Percentiles rank a stretch among this genome's conserved stretches.
Conservation (phyloP, 2,888 invertebrate genomes). For the Synergus umbraculus region DNA sequence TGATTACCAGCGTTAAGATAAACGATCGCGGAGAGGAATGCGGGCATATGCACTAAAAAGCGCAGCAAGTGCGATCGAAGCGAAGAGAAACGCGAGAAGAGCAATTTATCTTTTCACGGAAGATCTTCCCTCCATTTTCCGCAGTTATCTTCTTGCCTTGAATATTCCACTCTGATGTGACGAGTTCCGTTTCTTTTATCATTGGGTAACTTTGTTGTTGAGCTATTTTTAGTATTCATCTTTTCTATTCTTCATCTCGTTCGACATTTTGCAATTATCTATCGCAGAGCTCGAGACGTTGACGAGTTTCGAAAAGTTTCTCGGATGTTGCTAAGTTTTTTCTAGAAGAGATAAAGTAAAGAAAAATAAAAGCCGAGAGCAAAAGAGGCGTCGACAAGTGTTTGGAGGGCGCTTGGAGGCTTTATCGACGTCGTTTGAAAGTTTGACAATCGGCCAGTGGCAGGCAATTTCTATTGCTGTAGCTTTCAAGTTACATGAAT, state of each 20-base stretch:
- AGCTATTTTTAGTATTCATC: background rate
- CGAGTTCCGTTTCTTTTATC: slow-evolving; percentile 2
- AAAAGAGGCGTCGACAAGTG: slow-evolving; percentile 5
- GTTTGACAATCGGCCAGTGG: slow-evolving; percentile 15
- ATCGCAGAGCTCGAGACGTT: background rate
- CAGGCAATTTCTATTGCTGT: slow-evolving; percentile 2
- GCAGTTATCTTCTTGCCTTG: slow-evolving; percentile 14
- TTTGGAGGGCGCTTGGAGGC: background rate
- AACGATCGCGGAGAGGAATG: slow-evolving; percentile 15
- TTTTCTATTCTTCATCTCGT: background rate
- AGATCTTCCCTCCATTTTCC: slow-evolving; percentile 24
- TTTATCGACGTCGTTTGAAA: slow-evolving; percentile 9
- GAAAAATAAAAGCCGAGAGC: background rate
- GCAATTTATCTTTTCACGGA: slow-evolving; percentile 17
- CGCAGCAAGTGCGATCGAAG: background rate
- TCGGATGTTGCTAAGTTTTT: background rate
- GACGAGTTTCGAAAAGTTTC: background rate
- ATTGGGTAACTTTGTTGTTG: background rate
- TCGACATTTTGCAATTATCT: no score
- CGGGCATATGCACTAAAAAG: background rate
- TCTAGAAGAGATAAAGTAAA: no score
- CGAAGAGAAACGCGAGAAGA: background rate
- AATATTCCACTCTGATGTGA: background rate
- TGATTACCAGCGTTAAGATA: slow-evolving; percentile 12
- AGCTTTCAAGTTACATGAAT: slow-evolving; percentile 9